phyloP scores from a whole-genome alignment of 1,140 invertebrate species.

The Bombus picipes region DNA sequence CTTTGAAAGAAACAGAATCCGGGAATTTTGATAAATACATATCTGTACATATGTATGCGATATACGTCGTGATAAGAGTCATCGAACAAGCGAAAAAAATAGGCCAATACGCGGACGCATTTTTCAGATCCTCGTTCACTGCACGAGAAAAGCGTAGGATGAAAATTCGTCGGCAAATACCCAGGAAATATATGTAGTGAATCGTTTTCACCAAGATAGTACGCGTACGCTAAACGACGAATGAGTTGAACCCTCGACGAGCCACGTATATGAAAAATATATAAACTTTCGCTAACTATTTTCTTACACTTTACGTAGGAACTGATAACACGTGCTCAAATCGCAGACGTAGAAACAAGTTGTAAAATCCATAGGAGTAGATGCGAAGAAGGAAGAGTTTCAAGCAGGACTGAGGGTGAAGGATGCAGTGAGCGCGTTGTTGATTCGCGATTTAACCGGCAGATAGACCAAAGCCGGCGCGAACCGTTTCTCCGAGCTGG shows the following conservation, averaged over 20 bases:
- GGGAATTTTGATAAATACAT: background rate
- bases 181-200: background rate
- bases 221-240: background rate
- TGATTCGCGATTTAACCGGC: constrained; percentile 93
- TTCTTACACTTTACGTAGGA: constrained; percentile 72
- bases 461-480: constrained; percentile 95
- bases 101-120: background rate
- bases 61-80: background rate
- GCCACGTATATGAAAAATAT: constrained; percentile 49
- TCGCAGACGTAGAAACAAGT: constrained; percentile 59
- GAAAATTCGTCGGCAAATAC: background rate
- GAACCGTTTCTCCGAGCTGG: constrained; percentile 82
- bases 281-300: constrained; percentile 59
- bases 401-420: constrained; percentile 95
- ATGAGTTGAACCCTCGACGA: constrained; percentile 3
- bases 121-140: background rate
- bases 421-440: constrained; percentile 91
- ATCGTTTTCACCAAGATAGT: background rate
- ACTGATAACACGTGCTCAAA: constrained; percentile 76
- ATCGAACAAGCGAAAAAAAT: background rate
- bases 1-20: background rate
- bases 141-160: background rate
- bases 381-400: constrained; percentile 42
- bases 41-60: too few species aligned
- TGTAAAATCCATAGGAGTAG: too few species aligned